phyloP scores from a whole-genome alignment of 2,888 invertebrate genomes.

The Mermis nigrescens region DNA sequence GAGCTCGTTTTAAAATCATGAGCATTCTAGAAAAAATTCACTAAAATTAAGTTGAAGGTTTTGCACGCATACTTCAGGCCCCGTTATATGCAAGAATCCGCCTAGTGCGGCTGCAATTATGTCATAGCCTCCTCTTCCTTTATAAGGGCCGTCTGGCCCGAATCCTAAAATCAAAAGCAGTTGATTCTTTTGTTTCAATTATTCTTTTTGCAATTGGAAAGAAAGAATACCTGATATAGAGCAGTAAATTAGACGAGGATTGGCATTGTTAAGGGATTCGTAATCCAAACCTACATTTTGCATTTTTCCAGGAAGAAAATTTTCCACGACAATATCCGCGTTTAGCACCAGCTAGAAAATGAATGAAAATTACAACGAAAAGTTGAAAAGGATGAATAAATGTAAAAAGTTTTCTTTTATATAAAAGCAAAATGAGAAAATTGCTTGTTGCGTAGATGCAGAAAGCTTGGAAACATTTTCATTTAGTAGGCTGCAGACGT shows the following conservation, averaged over 20 bases:
- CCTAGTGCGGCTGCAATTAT: conserved; percentile 81
- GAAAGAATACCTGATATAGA: conserved; percentile 72
- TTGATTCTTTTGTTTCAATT: background rate
- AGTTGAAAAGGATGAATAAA: no score
- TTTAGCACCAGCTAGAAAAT: conserved; percentile 47
- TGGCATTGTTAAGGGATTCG: conserved; percentile 46
- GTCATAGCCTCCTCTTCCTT: conserved; percentile 74
- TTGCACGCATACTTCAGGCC: conserved; percentile 44
- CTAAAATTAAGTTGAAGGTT: no score
- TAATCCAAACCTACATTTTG: conserved; percentile 58
- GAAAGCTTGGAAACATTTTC: no score
- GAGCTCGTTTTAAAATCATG: no score
- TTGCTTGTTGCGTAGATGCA: no score
- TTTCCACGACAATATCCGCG: conserved; percentile 75
- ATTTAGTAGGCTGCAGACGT: no score
- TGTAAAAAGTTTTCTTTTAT: no score
- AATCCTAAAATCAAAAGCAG: conserved; percentile 42
- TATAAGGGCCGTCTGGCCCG: conserved; percentile 67
- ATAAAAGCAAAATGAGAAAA: no score
- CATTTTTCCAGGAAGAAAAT: conserved; percentile 76
- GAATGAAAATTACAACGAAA: no score
- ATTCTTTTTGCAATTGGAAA: background rate
- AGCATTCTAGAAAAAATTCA: no score
- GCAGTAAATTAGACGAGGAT: conserved; percentile 69
- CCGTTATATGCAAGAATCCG: conserved; percentile 71